These are phyloP conservation scores for Drepanosiphum platanoidis DNA, from an alignment of 2,888 invertebrate species.

Conservation along the genomic window DNA sequence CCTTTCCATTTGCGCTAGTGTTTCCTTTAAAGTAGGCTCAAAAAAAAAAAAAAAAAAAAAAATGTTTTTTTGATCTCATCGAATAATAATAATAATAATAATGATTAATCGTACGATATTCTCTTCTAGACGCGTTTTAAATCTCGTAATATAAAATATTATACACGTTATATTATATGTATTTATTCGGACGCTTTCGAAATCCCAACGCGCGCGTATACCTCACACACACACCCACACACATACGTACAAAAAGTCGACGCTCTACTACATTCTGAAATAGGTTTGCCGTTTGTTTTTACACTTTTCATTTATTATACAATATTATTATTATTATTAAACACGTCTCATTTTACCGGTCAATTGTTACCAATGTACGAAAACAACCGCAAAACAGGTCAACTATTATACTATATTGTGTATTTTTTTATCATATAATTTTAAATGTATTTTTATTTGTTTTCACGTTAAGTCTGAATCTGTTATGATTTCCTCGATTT, in stretches of 20 bases:
- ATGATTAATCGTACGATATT: too few species aligned
- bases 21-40: conserved; percentile 53
- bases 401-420: conserved; percentile 31
- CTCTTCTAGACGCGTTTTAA: conserved; percentile 43
- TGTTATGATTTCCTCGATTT: conserved; percentile 35
- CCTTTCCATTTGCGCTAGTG: conserved; percentile 55
- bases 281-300: conserved; percentile 20
- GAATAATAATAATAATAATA: too few species aligned
- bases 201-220: too few species aligned
- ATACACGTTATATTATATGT: too few species aligned
- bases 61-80: conserved; percentile 57
- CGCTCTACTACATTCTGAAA: too few species aligned
- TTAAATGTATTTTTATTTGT: conserved; percentile 52
- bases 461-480: conserved; percentile 47
- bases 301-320: conserved; percentile 6
- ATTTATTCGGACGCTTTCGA: conserved; percentile 54
- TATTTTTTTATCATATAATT: conserved; percentile 59
- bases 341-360: conserved; percentile 42
- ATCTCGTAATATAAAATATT: conserved; percentile 33
- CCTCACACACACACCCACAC: too few species aligned
- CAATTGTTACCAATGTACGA: conserved; percentile 59
- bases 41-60: too few species aligned
- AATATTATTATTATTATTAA: conserved; percentile 33
- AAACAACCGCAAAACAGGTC: conserved; percentile 44
- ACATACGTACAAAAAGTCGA: conserved; percentile 13